Evolutionary conservation across 2,113 vertebrate species (phyloP).

Genomic region (Pteropus alecto): DNA sequence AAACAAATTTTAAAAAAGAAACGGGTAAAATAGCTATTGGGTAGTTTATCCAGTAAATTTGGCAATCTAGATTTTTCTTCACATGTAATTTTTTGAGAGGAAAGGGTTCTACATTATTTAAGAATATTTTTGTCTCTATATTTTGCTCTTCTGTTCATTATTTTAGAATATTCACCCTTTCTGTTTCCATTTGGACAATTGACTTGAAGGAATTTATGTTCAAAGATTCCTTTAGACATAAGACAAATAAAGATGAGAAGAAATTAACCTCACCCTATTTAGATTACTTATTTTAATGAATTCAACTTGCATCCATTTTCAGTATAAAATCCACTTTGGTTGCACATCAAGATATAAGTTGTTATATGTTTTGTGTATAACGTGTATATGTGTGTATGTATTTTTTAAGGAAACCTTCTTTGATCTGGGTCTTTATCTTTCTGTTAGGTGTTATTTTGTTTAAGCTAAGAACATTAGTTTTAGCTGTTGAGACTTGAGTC

Average conservation of each 20-base stretch:
- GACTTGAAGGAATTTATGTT: background rate
- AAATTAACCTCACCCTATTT: conserved; percentile 21
- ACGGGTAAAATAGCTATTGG: background rate
- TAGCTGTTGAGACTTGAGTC: conserved; percentile 28
- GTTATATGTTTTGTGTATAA: background rate
- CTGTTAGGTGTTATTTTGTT: conserved; percentile 14
- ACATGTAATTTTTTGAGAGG: background rate
- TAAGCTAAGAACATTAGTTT: conserved; percentile 21
- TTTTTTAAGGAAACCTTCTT: background rate
- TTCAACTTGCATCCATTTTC: background rate
- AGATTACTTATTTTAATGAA: conserved; percentile 27
- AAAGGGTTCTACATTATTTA: background rate
- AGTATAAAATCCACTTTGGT: conserved; percentile 23
- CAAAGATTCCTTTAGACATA: background rate
- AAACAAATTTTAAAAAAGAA: conserved; percentile 3
- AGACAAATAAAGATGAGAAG: background rate
- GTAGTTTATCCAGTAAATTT: background rate
- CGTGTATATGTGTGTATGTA: background rate
- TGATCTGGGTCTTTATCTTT: background rate
- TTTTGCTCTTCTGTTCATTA: background rate
- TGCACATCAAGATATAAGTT: background rate
- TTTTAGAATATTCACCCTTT: background rate
- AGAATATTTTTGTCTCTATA: background rate
- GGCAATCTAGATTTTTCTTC: background rate
- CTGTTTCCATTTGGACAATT: conserved; percentile 24